A percentile compares a stretch with the other conserved stretches of the same genome.
Evolutionary conservation across 2,113 vertebrate genomes (phyloP).

Genomic region (Asarcornis scutulata): DNA sequence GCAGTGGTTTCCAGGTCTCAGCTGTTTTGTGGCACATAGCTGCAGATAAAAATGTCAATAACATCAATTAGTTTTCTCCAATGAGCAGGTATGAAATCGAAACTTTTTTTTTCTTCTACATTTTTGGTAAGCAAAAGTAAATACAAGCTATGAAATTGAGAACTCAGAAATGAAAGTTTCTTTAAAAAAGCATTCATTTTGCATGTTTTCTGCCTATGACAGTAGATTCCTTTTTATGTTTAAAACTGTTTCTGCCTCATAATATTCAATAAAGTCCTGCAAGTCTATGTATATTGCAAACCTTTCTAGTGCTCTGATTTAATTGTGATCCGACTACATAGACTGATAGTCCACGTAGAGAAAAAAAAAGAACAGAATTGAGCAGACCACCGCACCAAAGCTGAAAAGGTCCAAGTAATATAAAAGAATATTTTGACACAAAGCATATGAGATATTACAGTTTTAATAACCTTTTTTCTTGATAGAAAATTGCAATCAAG

Average conservation of each 20-base stretch:
- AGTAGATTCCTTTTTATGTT: neutral
- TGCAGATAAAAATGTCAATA: neutral
- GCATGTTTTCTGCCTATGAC: neutral
- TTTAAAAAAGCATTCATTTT: neutral
- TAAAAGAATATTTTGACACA: neutral
- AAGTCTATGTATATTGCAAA: neutral
- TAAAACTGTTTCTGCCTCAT: neutral
- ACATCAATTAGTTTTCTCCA: neutral
- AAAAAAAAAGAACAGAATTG: neutral
- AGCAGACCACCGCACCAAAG: neutral
- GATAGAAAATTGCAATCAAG: neutral
- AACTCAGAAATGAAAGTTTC: neutral
- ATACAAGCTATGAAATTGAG: neutral
- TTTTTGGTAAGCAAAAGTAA: neutral
- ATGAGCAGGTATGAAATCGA: neutral
- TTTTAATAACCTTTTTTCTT: slow-evolving; percentile 11
- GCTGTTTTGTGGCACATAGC: neutral
- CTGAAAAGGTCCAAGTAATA: neutral
- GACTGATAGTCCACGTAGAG: rapidly evolving
- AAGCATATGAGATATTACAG: neutral
- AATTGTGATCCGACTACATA: neutral
- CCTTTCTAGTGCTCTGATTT: neutral
- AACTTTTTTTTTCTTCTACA: neutral
- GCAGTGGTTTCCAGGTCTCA: neutral
- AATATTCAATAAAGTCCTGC: neutral